Conservation (phyloP, 2,888 invertebrate species). For the Dicyrtoma fusca region DNA sequence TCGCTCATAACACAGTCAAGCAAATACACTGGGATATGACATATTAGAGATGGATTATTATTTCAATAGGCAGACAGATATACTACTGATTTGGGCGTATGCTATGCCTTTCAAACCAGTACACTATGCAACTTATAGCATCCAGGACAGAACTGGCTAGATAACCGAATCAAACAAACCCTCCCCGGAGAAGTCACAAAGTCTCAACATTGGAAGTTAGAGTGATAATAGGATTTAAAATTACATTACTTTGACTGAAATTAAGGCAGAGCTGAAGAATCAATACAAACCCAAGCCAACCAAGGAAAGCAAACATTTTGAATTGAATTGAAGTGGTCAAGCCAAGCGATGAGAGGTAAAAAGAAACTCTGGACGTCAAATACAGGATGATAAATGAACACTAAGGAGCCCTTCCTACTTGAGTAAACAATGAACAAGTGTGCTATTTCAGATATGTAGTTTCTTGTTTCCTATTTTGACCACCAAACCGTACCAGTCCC, state of each 20-base stretch:
- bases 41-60: too few relatives aligned
- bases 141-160: too few relatives aligned
- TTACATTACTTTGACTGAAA: not conserved
- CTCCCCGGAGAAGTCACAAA: not conserved
- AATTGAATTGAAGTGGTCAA: not conserved
- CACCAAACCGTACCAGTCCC: not conserved
- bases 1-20: too few relatives aligned
- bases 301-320: constrained; percentile 9
- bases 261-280: not conserved
- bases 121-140: too few relatives aligned
- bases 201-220: constrained; percentile 8
- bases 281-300: not conserved
- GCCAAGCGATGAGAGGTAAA: constrained; percentile 31
- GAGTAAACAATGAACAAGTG: constrained; percentile 25
- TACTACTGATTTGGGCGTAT: too few relatives aligned
- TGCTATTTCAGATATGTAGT: constrained; percentile 6
- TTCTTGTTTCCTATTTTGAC: not conserved
- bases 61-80: too few relatives aligned
- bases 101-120: too few relatives aligned
- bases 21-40: too few relatives aligned
- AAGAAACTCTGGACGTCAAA: constrained; percentile 36
- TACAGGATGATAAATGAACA: constrained; percentile 40
- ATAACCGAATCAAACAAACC: not conserved
- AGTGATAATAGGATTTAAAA: constrained; percentile 29
- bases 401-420: constrained; percentile 21